These are phyloP conservation scores for Melitaea cinxia DNA, from an alignment of 1,140 invertebrate species.

Conservation along the genomic window DNA sequence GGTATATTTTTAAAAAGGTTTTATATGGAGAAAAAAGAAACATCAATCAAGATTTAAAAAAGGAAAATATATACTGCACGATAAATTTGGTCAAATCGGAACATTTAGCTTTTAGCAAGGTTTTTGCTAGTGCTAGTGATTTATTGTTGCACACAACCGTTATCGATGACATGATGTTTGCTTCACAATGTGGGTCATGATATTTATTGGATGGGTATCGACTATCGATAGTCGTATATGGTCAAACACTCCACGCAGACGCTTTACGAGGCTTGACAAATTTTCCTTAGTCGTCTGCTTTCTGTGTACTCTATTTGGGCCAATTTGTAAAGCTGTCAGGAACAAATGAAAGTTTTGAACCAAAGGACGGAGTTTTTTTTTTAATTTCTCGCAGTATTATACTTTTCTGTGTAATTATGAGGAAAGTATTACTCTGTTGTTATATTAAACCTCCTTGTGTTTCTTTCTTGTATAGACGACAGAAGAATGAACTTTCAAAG, in stretches of 20 bases:
- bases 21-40: no score
- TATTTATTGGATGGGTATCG: constrained; percentile 21
- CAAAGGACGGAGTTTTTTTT: background rate
- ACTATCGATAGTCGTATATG: constrained; percentile 7
- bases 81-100: no score
- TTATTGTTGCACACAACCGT: background rate
- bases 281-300: background rate
- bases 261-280: constrained; percentile 6
- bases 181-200: constrained; percentile 1
- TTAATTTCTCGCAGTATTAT: background rate
- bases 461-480: no score
- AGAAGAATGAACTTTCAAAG: no score
- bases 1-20: no score
- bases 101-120: no score
- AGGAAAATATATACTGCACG: no score
- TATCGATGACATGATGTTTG: constrained; percentile 9
- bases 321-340: constrained; percentile 6
- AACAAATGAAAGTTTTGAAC: background rate
- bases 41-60: no score
- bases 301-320: background rate
- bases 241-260: constrained; percentile 12
- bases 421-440: background rate
- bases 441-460: background rate
- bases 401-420: background rate
- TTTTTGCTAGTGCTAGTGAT: constrained; percentile 1